Evolutionary conservation across 2,888 invertebrate genomes (phyloP).

Genomic region (Lagria hirta): DNA sequence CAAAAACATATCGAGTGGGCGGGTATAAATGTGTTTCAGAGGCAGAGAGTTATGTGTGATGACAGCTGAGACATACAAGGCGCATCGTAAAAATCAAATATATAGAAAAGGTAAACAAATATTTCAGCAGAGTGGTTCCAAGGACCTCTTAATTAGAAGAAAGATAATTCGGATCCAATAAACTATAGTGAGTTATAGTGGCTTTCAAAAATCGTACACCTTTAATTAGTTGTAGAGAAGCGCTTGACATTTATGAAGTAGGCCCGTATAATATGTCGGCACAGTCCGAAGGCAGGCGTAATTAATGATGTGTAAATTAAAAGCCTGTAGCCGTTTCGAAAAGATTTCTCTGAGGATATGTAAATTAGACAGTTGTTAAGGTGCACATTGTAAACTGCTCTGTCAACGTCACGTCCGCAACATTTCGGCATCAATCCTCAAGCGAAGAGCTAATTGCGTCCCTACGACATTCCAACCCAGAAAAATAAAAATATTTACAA

Average conservation of each 20-base stretch:
- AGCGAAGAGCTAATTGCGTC: constrained; percentile 42
- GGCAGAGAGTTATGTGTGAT: constrained; percentile 45
- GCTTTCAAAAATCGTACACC: constrained; percentile 50
- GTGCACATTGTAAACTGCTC: constrained; percentile 51
- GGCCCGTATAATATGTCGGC: constrained; percentile 44
- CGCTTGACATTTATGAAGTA: constrained; percentile 51
- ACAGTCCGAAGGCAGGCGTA: constrained; percentile 37
- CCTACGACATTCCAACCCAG: constrained; percentile 10
- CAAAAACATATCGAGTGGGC: constrained; percentile 51
- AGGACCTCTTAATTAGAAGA: constrained; percentile 45
- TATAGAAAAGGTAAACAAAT: constrained; percentile 39
- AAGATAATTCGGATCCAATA: constrained; percentile 44
- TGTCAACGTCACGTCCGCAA: constrained; percentile 48
- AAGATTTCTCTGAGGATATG: constrained; percentile 53
- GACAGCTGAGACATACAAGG: constrained; percentile 47
- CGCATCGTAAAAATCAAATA: constrained; percentile 45
- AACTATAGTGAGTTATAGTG: constrained; percentile 46
- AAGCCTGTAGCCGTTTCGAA: constrained; percentile 52
- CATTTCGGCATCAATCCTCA: constrained; percentile 42
- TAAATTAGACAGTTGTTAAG: constrained; percentile 54
- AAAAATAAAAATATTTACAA: too few relatives aligned
- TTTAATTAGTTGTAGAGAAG: constrained; percentile 51
- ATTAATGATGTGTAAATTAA: constrained; percentile 54
- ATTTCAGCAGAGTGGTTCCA: constrained; percentile 42
- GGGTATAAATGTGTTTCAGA: constrained; percentile 51